A percentile compares a stretch with the other conserved stretches of the same genome.
Evolutionary conservation across 2,113 vertebrate species (phyloP).

Genomic region (Kryptolebias marmoratus): DNA sequence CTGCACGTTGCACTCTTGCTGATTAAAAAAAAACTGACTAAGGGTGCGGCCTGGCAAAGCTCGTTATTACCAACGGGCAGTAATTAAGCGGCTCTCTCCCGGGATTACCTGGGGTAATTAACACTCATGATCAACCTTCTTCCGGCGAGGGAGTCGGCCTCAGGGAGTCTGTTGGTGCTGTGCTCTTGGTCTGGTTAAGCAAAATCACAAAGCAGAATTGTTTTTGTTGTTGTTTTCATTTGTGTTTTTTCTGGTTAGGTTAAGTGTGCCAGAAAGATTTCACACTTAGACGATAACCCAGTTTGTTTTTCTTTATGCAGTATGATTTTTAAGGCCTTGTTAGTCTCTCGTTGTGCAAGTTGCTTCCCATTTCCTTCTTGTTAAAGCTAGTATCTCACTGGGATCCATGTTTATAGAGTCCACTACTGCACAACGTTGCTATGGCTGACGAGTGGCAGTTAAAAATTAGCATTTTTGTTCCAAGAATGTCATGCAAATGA

Average conservation of each 20-base stretch:
- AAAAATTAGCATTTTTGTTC: too few species aligned
- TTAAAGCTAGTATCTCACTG: too few species aligned
- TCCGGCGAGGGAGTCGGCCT: neutral
- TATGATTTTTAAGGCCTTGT: neutral
- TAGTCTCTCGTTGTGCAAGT: neutral
- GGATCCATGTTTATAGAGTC: too few species aligned
- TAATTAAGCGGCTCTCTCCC: slow-evolving; percentile 48
- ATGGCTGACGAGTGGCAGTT: too few species aligned
- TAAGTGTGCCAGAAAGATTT: neutral
- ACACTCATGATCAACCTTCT: slow-evolving; percentile 37
- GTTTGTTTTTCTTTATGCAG: neutral
- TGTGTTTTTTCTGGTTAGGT: neutral
- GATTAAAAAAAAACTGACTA: slow-evolving; percentile 28
- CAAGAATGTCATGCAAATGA: too few species aligned
- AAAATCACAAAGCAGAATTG: neutral
- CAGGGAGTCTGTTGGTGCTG: neutral
- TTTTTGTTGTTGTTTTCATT: neutral
- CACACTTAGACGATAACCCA: neutral
- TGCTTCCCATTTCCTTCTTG: neutral
- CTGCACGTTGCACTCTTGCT: slow-evolving; percentile 8
- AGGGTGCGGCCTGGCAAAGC: slow-evolving; percentile 16
- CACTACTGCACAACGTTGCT: too few species aligned
- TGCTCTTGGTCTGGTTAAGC: neutral
- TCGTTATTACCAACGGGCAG: slow-evolving; percentile 46
- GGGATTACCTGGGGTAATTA: slow-evolving; percentile 44